phyloP scores from a whole-genome alignment of 2,797 vertebrate genomes.

The Onychomys torridus region DNA sequence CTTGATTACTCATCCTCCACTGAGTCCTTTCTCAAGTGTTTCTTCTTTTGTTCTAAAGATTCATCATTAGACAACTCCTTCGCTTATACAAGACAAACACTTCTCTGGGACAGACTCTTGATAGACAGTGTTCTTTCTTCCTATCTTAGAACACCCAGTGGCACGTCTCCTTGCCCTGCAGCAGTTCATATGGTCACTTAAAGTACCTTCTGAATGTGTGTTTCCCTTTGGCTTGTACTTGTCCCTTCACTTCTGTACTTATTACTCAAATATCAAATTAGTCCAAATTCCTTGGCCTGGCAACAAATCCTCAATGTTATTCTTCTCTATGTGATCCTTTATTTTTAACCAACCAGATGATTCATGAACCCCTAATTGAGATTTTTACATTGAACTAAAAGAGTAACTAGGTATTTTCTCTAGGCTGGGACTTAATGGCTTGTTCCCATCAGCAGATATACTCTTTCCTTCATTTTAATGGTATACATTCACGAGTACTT shows the following conservation, averaged over 20 bases:
- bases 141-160: background rate
- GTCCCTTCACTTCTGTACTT: background rate
- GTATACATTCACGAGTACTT: background rate
- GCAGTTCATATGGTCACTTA: background rate
- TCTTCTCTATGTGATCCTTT: background rate
- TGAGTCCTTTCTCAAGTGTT: background rate
- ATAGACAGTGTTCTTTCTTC: background rate
- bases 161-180: too few relatives aligned
- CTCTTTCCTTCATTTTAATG: constrained; percentile 34
- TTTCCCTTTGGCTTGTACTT: background rate
- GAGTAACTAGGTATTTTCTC: background rate
- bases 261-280: background rate
- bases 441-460: background rate
- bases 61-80: background rate
- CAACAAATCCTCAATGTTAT: constrained; percentile 18
- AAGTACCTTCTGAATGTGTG: background rate
- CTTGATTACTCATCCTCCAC: background rate
- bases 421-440: background rate
- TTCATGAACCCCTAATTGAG: background rate
- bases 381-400: constrained; percentile 32
- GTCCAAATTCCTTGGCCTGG: background rate
- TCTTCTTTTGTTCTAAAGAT: background rate
- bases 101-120: background rate
- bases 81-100: background rate
- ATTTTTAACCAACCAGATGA: background rate